phyloP scores from a whole-genome alignment of 2,888 invertebrate species.

The Tenthredo scrophulariae region DNA sequence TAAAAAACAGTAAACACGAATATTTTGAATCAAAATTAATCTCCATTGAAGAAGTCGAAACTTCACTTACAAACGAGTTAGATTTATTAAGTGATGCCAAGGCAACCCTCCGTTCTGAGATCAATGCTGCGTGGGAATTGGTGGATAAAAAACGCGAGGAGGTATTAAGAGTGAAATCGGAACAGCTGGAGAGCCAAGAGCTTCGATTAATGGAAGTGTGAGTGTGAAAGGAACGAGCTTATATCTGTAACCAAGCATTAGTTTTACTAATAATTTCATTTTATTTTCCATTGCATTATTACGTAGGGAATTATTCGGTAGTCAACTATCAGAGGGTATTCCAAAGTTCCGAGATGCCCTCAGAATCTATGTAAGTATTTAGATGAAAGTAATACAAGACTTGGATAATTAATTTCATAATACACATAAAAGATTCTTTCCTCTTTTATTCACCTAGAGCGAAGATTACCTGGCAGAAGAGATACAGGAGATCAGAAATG shows the following conservation, averaged over 20 bases:
- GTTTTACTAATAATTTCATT: background rate
- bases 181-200: background rate
- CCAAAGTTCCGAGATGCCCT: background rate
- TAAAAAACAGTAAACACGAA: background rate
- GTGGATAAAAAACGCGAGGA: background rate
- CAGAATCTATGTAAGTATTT: background rate
- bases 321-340: background rate
- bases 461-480: background rate
- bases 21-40: background rate
- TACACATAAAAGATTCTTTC: background rate
- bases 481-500: background rate
- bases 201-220: background rate
- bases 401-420: background rate
- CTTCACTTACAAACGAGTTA: background rate
- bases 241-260: background rate
- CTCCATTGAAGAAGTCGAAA: background rate
- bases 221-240: background rate
- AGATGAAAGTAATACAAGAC: background rate
- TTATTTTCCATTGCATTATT: background rate
- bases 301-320: background rate
- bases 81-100: background rate
- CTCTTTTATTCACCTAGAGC: background rate
- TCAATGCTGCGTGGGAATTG: background rate
- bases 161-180: background rate
- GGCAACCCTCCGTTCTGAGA: background rate